Evolutionary conservation across 2,888 invertebrate genomes (phyloP).

Genomic region (Disparrhopalites patrizii): DNA sequence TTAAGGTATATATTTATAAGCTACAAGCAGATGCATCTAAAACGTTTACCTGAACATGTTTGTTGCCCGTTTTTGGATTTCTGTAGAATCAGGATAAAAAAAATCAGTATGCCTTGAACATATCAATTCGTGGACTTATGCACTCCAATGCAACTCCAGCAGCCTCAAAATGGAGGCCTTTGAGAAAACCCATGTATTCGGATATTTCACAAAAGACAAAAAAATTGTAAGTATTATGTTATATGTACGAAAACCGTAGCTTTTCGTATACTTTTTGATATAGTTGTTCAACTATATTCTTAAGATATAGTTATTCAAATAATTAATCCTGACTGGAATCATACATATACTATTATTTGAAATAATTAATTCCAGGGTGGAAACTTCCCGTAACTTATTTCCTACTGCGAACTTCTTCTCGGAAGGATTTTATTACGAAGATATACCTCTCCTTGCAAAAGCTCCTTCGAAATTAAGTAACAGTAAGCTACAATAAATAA

Average conservation of each 20-base stretch:
- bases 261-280: no score
- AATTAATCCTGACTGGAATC: no score
- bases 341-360: background rate
- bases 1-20: constrained; percentile 17
- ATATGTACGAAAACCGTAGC: background rate
- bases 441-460: background rate
- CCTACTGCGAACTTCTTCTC: background rate
- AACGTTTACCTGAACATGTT: background rate
- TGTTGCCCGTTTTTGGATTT: background rate
- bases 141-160: constrained; percentile 33
- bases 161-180: constrained; percentile 31
- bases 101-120: constrained; percentile 37
- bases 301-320: no score
- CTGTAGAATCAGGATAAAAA: constrained; percentile 34
- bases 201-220: constrained; percentile 27
- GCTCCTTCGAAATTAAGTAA: background rate
- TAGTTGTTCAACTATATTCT: no score
- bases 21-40: background rate
- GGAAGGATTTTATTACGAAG: background rate
- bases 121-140: constrained; percentile 40
- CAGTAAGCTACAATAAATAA: background rate
- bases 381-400: background rate
- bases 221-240: constrained; percentile 26
- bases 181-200: constrained; percentile 36
- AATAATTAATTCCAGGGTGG: background rate